A percentile compares a stretch with the other conserved stretches of the same genome.
These are phyloP conservation scores for Drosophila nebulosa DNA, from an alignment of 1,140 invertebrate genomes.

Conservation along the genomic window DNA sequence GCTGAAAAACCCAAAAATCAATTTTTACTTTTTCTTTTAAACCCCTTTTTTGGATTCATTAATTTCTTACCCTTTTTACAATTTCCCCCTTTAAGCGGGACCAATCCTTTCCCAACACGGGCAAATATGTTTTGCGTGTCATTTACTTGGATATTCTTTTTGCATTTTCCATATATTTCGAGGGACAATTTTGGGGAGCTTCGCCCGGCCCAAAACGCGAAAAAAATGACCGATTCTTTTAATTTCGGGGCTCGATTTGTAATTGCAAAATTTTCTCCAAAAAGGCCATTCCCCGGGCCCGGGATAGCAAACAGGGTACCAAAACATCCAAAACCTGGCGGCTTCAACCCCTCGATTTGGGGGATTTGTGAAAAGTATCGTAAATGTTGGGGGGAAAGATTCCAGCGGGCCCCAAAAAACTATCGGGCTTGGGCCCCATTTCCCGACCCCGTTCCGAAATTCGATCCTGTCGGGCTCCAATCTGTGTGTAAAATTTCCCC, in stretches of 20 bases:
- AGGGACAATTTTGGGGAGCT: slow-evolving; percentile 91
- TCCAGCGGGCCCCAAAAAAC: slow-evolving; percentile 93
- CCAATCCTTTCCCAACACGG: slow-evolving; percentile 94
- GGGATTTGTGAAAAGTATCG: slow-evolving; percentile 97
- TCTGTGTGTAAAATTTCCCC: slow-evolving; percentile 95
- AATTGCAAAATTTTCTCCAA: slow-evolving; percentile 92
- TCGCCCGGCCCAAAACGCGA: slow-evolving; percentile 94
- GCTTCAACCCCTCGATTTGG: slow-evolving; percentile 96
- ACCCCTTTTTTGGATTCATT: no score
- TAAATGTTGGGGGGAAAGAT: slow-evolving; percentile 95
- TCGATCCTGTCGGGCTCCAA: slow-evolving; percentile 89
- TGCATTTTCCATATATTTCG: slow-evolving; percentile 89
- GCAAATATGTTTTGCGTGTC: slow-evolving; percentile 89
- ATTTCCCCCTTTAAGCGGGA: slow-evolving; percentile 94
- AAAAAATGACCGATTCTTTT: slow-evolving; percentile 82
- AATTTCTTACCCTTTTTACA: slow-evolving; percentile 83
- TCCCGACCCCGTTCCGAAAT: slow-evolving; percentile 88
- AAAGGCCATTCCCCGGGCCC: slow-evolving; percentile 96
- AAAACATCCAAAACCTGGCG: slow-evolving; percentile 84
- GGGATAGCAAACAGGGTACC: slow-evolving; percentile 85
- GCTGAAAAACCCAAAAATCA: slow-evolving; percentile 58
- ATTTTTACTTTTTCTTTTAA: no score
- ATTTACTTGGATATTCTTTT: slow-evolving; percentile 83
- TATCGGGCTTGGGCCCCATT: slow-evolving; percentile 92
- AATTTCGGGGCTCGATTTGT: slow-evolving; percentile 83